These are phyloP conservation scores for Neoscelio sp. DNA, from an alignment of 2,888 invertebrate species.

Conservation along the genomic window DNA sequence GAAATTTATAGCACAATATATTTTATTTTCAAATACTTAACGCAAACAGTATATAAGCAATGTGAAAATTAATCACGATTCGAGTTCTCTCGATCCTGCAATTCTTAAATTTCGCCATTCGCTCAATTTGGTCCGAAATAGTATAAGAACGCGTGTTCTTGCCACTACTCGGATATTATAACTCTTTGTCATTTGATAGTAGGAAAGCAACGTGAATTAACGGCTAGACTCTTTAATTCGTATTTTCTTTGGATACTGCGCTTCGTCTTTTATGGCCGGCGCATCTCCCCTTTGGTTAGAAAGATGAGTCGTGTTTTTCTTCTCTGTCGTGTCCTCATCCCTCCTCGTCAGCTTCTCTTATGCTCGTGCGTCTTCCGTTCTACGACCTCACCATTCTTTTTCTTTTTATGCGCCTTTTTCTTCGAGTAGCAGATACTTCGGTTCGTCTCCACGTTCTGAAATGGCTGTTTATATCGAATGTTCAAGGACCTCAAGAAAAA, in stretches of 20 bases:
- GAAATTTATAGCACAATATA: slow-evolving; percentile 34
- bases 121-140: slow-evolving; percentile 16
- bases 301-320: slow-evolving; percentile 74
- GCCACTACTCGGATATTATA: slow-evolving; percentile 15
- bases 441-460: slow-evolving; percentile 28
- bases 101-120: neutral
- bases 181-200: slow-evolving; percentile 56
- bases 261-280: slow-evolving; percentile 79
- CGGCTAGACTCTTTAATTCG: slow-evolving; percentile 79
- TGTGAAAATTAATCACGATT: slow-evolving; percentile 14
- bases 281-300: slow-evolving; percentile 76
- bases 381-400: slow-evolving; percentile 66
- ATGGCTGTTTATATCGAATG: slow-evolving; percentile 41
- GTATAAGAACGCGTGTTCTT: neutral
- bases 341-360: slow-evolving; percentile 42
- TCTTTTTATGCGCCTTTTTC: slow-evolving; percentile 53
- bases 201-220: slow-evolving; percentile 73
- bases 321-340: slow-evolving; percentile 47
- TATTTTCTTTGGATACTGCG: slow-evolving; percentile 80
- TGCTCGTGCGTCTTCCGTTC: slow-evolving; percentile 63
- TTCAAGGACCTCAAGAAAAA: slow-evolving; percentile 22
- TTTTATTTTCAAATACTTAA: slow-evolving; percentile 41
- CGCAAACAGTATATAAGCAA: neutral
- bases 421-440: slow-evolving; percentile 38
- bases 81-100: neutral